phyloP scores from a whole-genome alignment of 2,113 vertebrate genomes.

The Cynopterus brachyotis region DNA sequence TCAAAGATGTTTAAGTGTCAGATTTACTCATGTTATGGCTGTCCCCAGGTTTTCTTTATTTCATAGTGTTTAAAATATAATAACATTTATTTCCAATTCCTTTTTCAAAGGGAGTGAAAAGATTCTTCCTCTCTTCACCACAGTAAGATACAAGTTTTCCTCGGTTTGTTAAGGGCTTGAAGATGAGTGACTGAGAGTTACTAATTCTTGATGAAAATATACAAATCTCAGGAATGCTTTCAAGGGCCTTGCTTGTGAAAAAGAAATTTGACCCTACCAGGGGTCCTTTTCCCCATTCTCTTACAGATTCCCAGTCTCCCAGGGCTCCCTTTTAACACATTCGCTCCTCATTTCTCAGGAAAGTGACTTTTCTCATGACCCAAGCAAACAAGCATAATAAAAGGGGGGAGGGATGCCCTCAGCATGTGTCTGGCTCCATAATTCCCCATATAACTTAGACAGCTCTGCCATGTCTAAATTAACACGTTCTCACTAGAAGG shows the following conservation, averaged over 20 bases:
- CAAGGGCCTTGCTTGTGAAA: background rate
- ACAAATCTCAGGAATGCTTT: background rate
- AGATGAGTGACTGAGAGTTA: background rate
- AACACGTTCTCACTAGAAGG: background rate
- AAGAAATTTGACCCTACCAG: background rate
- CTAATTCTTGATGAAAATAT: background rate
- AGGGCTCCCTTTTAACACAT: background rate
- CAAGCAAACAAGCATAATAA: background rate
- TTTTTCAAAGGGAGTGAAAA: background rate
- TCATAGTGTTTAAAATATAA: conserved; percentile 8
- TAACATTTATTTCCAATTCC: background rate
- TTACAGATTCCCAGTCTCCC: background rate
- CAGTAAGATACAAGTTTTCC: background rate
- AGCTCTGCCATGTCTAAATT: background rate
- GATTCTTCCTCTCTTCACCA: background rate
- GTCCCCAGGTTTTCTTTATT: background rate
- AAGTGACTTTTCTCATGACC: background rate
- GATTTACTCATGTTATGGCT: background rate
- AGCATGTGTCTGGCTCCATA: background rate
- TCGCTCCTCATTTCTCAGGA: background rate
- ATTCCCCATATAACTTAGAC: background rate
- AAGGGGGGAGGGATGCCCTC: too few relatives aligned
- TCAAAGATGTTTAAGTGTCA: background rate
- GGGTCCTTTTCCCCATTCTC: background rate
- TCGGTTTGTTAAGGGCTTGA: background rate